A percentile compares a stretch with the other conserved stretches of the same genome.
Conservation (phyloP, 2,113 vertebrate genomes). For the Mixornis gularis region DNA sequence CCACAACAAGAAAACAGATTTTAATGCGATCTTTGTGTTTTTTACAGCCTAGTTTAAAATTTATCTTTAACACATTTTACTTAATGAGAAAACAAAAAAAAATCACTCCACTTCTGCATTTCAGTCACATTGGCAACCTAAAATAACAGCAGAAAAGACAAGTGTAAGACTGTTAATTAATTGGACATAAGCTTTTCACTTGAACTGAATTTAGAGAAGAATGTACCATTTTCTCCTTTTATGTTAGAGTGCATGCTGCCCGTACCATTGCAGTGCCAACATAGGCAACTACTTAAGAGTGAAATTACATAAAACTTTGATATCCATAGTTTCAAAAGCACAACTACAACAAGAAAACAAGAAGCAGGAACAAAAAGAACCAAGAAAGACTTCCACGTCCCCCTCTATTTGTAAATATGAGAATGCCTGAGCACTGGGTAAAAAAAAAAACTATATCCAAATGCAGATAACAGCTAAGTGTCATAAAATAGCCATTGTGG, state of each 20-base stretch:
- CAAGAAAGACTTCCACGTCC: background rate
- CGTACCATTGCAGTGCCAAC: background rate
- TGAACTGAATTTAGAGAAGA: background rate
- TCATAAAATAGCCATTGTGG: background rate
- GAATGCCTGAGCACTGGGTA: background rate
- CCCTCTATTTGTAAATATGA: background rate
- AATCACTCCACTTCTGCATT: background rate
- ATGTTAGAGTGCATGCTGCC: background rate
- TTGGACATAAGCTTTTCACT: background rate
- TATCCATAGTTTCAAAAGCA: background rate
- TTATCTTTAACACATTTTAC: background rate
- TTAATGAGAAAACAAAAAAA: background rate
- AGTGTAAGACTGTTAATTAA: conserved; percentile 44
- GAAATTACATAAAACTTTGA: background rate
- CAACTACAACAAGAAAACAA: background rate
- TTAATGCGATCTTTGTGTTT: background rate
- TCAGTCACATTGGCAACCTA: background rate
- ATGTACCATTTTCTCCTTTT: background rate
- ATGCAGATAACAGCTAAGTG: background rate
- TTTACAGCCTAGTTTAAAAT: background rate
- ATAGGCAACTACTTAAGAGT: background rate
- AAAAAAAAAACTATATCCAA: background rate
- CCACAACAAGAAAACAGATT: background rate
- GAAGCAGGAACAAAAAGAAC: background rate
- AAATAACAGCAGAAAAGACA: background rate